Percentiles rank a stretch among this genome's conserved stretches.
Evolutionary conservation across 2,113 vertebrate genomes (phyloP).

Genomic region (Oryzias melastigma): DNA sequence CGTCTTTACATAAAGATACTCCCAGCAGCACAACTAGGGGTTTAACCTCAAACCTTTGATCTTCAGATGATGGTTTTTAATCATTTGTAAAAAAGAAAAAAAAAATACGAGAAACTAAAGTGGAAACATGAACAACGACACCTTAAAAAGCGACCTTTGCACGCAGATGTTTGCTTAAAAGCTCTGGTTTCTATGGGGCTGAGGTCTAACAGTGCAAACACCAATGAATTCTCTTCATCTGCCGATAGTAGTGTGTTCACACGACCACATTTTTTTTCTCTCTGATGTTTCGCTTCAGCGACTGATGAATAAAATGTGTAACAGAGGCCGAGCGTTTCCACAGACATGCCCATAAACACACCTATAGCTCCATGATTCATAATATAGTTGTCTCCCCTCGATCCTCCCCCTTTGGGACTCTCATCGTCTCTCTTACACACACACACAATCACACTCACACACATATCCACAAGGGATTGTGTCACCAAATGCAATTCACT

Average conservation of each 20-base stretch:
- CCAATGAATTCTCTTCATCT: constrained; percentile 19
- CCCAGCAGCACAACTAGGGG: too few relatives aligned
- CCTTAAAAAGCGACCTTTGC: not conserved
- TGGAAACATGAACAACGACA: not conserved
- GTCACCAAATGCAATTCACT: constrained; percentile 7
- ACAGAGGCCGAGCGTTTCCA: constrained; percentile 3
- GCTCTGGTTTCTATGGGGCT: constrained; percentile 19
- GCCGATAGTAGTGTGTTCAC: constrained; percentile 6
- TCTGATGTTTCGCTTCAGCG: constrained; percentile 34
- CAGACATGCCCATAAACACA: constrained; percentile 12
- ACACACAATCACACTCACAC: too few relatives aligned
- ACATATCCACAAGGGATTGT: constrained; percentile 2
- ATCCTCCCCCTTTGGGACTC: constrained; percentile 3
- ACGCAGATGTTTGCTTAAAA: too few relatives aligned
- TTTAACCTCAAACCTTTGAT: too few relatives aligned
- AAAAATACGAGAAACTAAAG: not conserved
- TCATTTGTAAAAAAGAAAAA: not conserved
- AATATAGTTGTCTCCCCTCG: not conserved
- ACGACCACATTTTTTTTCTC: constrained; percentile 1
- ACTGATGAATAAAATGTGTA: constrained; percentile 28
- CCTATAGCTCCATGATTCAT: constrained; percentile 10
- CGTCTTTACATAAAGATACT: too few relatives aligned
- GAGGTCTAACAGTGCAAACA: constrained; percentile 26
- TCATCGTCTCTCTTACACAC: not conserved
- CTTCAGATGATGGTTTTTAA: too few relatives aligned